Percentiles rank a stretch among this genome's conserved stretches.
Evolutionary conservation across 2,797 vertebrate species (phyloP).

Genomic region (Parotocinclus haroldoi): DNA sequence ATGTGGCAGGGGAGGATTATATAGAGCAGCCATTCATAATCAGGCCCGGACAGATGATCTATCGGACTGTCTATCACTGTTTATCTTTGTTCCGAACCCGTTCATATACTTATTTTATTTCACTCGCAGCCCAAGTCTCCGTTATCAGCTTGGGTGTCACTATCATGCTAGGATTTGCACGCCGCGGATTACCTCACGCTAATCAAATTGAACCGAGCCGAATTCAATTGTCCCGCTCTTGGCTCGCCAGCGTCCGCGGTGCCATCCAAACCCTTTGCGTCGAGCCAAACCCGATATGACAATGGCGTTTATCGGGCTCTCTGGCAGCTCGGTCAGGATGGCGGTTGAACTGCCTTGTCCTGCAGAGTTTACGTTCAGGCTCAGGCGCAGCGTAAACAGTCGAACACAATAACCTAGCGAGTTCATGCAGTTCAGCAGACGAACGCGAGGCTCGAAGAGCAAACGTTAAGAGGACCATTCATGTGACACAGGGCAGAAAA

Average conservation of each 20-base stretch:
- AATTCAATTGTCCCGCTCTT: slow-evolving; percentile 24
- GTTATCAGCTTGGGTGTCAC: slow-evolving; percentile 42
- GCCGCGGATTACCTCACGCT: slow-evolving; percentile 40
- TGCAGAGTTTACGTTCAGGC: slow-evolving; percentile 1
- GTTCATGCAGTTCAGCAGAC: neutral
- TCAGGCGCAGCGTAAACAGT: slow-evolving; percentile 22
- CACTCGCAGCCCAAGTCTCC: slow-evolving; percentile 19
- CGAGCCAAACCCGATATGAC: slow-evolving; percentile 4
- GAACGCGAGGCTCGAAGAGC: neutral
- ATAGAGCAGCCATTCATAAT: slow-evolving; percentile 31
- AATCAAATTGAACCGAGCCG: slow-evolving; percentile 42
- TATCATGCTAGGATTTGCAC: slow-evolving; percentile 46
- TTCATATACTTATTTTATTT: slow-evolving; percentile 15
- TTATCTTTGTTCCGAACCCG: neutral
- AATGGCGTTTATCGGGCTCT: slow-evolving; percentile 6
- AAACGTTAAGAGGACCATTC: neutral
- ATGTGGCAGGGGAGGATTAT: slow-evolving; percentile 30
- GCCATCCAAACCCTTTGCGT: slow-evolving; percentile 14
- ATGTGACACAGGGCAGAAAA: slow-evolving; percentile 1
- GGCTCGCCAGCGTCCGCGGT: slow-evolving; percentile 17
- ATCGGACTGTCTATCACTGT: neutral
- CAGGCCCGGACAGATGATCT: slow-evolving; percentile 41
- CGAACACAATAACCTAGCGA: neutral
- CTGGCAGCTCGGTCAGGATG: neutral
- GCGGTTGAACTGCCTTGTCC: neutral